Base-by-base conservation (phyloP, 2,888 invertebrate species). In the Parnassius apollo region DNA sequence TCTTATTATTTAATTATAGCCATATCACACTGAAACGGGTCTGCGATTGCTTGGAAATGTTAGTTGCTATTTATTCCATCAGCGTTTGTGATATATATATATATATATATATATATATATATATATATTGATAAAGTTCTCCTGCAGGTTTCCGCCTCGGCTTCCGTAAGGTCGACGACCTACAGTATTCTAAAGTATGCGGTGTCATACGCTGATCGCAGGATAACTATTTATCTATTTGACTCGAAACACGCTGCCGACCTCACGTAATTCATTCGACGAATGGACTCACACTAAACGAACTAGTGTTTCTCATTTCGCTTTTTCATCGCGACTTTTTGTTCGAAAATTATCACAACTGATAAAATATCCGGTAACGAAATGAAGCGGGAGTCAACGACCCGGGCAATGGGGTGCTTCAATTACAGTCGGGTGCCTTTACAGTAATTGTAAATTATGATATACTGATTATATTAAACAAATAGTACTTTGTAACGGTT, bases 341-440 rank as follows among this genome's bases (percentile, higher is more conserved):
- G 42, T 49, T 22, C 55, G 54, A n/a, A n/a, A 13, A 42, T 59
- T 64, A 57, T 64, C 52, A 42, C 42, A 10, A 11, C 9, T 45
- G 56, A 57, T 59, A 57, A 64, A 48, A 48, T 59, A 13, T 56
- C 51, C 13, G 56, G 35, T 18, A 56, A 50, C 59, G 54, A 63
- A 59, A 64, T 52, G 56, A 51, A 48, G 48, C 59, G 52, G n/a
- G 67, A 66, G 77, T 77, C 75, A 72, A 74, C 66, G 77, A 75
- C 75, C 77, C 66, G 52, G 50, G 9, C 68, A 69, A 68, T 18
- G 69, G 71, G 70, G 71, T 71, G 71, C 67, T 68, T 49, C 59
- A 59, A 61, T 57, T 54, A 61, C 53, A 58, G 59, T 59, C 58
- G 70, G 56, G 56, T 57, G 59, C 56, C 48, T 46, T 55, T 59